Evolutionary conservation across 2,888 invertebrate species (phyloP).

Genomic region (Petrolisthes cinctipes): DNA sequence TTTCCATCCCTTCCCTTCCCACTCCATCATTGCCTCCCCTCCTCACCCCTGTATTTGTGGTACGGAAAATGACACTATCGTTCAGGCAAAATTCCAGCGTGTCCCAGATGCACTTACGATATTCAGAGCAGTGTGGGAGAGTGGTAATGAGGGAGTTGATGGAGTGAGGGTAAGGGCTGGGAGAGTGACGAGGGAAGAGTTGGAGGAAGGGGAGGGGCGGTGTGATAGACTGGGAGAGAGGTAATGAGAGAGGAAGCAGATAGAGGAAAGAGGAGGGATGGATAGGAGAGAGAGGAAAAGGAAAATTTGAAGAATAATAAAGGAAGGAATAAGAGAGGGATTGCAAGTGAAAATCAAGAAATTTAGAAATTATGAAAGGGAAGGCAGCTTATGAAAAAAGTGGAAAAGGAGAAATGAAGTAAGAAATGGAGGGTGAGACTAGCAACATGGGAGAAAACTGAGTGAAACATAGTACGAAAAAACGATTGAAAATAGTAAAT

Average conservation of each 20-base stretch:
- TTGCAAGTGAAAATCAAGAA: not conserved
- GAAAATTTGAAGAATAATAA: not conserved
- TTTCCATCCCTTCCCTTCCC: not conserved
- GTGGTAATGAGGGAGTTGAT: not conserved
- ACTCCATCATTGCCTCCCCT: not conserved
- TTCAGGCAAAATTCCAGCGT: not conserved
- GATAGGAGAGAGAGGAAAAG: not conserved
- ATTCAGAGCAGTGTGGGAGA: not conserved
- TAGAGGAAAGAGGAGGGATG: not conserved
- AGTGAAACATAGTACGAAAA: not conserved
- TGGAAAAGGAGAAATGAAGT: not conserved
- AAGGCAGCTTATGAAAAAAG: not conserved
- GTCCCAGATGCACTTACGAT: not conserved
- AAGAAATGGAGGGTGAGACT: not conserved
- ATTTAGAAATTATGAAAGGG: not conserved
- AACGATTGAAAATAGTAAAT: not conserved
- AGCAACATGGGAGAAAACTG: not conserved
- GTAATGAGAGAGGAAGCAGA: not conserved
- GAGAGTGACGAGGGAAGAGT: not conserved
- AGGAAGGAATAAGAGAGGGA: not conserved
- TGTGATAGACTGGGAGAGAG: not conserved
- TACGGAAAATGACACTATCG: not conserved
- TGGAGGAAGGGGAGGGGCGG: not conserved
- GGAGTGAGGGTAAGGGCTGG: not conserved
- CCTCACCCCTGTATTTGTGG: not conserved